Evolutionary conservation across 2,113 vertebrate genomes (phyloP).

Genomic region (Mormyrus iriodes): DNA sequence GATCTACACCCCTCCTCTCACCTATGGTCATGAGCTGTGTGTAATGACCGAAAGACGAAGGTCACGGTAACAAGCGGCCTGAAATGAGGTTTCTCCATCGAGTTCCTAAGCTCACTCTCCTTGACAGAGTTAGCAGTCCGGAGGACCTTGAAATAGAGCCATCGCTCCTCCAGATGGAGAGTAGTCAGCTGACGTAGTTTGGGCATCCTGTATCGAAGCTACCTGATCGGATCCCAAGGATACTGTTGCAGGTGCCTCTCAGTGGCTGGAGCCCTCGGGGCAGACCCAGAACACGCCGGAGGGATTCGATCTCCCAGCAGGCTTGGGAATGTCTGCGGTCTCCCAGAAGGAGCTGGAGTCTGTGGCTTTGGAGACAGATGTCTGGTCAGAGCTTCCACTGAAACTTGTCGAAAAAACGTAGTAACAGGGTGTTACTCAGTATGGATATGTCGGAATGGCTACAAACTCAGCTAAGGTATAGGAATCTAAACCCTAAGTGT

Average conservation of each 20-base stretch:
- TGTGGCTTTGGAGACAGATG: background rate
- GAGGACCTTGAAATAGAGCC: background rate
- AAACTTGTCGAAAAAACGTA: background rate
- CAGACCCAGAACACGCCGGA: background rate
- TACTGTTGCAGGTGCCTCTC: background rate
- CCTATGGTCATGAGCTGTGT: background rate
- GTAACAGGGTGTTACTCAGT: background rate
- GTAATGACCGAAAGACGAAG: background rate
- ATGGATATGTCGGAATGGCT: background rate
- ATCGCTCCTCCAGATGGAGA: background rate
- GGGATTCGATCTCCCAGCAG: background rate
- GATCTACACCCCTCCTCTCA: background rate
- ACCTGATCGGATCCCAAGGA: background rate
- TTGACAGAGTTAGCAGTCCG: background rate
- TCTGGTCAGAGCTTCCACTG: background rate
- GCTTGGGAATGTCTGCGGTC: background rate
- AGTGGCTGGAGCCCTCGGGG: background rate
- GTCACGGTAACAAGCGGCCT: background rate
- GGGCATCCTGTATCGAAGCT: background rate
- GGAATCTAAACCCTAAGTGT: background rate
- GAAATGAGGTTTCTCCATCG: background rate
- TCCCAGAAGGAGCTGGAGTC: background rate
- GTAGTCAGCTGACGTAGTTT: background rate
- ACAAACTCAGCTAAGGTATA: background rate
- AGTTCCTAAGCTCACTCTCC: background rate